These are phyloP conservation scores for Platycnemis pennipes DNA, from an alignment of 2,888 invertebrate genomes.

Conservation along the genomic window DNA sequence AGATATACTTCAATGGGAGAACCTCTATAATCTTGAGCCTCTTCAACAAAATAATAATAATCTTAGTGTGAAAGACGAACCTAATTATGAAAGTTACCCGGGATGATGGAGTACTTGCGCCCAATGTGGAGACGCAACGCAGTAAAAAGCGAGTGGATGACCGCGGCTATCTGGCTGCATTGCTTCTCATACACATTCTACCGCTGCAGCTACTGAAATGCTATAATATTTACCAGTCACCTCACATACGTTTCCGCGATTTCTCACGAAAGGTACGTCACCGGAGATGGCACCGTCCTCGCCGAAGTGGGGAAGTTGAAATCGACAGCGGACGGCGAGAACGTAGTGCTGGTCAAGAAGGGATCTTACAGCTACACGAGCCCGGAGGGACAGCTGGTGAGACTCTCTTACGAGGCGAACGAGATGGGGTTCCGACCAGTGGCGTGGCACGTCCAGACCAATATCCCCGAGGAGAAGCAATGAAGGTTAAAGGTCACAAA, in stretches of 20 bases:
- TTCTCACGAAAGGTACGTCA: neutral
- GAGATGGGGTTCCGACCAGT: conserved; percentile 47
- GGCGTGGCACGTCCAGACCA: neutral
- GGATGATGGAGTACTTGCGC: too few species aligned
- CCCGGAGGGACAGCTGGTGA: conserved; percentile 28
- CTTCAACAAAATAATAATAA: too few species aligned
- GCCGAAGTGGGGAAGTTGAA: conserved; percentile 38
- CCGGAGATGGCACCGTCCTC: conserved; percentile 21
- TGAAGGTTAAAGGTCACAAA: conserved; percentile 59
- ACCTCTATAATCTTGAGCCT: too few species aligned
- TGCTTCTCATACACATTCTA: neutral
- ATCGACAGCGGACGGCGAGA: neutral
- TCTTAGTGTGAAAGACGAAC: too few species aligned
- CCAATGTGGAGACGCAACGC: too few species aligned
- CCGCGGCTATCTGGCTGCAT: too few species aligned
- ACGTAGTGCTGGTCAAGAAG: conserved; percentile 41
- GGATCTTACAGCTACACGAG: conserved; percentile 59
- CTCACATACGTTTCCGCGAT: neutral
- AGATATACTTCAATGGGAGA: too few species aligned
- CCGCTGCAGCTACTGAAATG: neutral
- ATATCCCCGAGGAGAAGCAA: neutral
- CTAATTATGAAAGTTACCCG: too few species aligned
- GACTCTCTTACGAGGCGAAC: conserved; percentile 53
- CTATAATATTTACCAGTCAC: neutral
- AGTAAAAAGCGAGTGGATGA: too few species aligned